Conservation (phyloP, 2,797 vertebrate species). For the Tapera naevia region DNA sequence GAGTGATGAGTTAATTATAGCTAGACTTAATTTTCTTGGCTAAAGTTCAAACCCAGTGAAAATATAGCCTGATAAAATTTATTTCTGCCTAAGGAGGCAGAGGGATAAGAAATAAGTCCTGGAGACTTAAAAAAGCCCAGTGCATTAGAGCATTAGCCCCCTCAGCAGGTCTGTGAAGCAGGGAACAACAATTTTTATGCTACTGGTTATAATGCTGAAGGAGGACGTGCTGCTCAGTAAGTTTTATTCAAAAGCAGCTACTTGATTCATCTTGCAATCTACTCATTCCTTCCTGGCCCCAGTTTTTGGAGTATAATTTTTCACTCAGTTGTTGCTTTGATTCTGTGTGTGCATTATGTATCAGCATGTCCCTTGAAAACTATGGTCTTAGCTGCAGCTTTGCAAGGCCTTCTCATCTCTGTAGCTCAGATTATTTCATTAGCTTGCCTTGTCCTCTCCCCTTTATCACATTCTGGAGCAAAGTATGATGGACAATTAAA, state of each 20-base stretch:
- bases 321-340: neutral
- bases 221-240: neutral
- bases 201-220: neutral
- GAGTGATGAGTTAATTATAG: neutral
- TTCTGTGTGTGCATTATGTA: neutral
- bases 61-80: neutral
- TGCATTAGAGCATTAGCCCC: neutral
- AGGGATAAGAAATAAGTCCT: neutral
- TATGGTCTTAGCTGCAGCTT: neutral
- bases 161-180: neutral
- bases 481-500: neutral
- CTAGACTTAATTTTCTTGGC: neutral
- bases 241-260: neutral
- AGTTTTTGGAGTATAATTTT: neutral
- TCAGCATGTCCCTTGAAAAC: neutral
- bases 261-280: neutral
- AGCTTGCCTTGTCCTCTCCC: neutral
- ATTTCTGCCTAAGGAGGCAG: neutral
- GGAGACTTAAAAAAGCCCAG: neutral
- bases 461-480: accelerated
- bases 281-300: neutral
- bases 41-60: neutral
- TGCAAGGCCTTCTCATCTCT: neutral
- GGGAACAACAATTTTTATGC: neutral
- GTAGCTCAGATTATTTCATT: neutral